Evolutionary conservation across 1,140 invertebrate genomes (phyloP).

Genomic region (Drosophila melanica): DNA sequence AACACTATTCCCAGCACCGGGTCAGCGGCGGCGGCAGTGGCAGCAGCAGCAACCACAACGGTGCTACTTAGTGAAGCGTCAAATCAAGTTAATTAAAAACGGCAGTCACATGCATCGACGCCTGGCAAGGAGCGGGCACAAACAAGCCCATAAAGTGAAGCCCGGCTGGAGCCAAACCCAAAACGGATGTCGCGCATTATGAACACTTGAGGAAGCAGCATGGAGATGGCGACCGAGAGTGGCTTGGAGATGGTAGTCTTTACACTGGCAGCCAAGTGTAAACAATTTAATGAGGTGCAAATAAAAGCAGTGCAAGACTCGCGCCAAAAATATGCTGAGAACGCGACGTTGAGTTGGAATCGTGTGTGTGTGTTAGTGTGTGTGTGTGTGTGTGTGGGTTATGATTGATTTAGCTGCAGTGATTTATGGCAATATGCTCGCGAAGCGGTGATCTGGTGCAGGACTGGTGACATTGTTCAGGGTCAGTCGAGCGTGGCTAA

Average conservation of each 20-base stretch:
- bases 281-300: slow-evolving; percentile 72
- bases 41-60: no score
- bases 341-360: neutral
- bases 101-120: slow-evolving; percentile 24
- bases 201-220: slow-evolving; percentile 73
- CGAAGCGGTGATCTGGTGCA: slow-evolving; percentile 54
- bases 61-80: slow-evolving; percentile 77
- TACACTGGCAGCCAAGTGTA: slow-evolving; percentile 75
- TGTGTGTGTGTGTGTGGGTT: slow-evolving; percentile 35
- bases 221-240: slow-evolving; percentile 26
- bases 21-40: neutral
- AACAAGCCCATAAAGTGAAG: slow-evolving; percentile 1
- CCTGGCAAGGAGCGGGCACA: slow-evolving; percentile 20
- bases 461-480: no score
- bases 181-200: slow-evolving; percentile 83
- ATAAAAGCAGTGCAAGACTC: slow-evolving; percentile 67
- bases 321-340: slow-evolving; percentile 61
- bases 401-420: slow-evolving; percentile 56
- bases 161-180: slow-evolving; percentile 20
- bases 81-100: slow-evolving; percentile 84
- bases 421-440: slow-evolving; percentile 60
- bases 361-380: neutral
- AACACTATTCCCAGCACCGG: slow-evolving; percentile 34
- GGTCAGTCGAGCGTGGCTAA: slow-evolving; percentile 55
- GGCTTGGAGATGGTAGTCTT: slow-evolving; percentile 17